phyloP scores from a whole-genome alignment of 2,113 vertebrate genomes.

The Cyanocitta stelleri region DNA sequence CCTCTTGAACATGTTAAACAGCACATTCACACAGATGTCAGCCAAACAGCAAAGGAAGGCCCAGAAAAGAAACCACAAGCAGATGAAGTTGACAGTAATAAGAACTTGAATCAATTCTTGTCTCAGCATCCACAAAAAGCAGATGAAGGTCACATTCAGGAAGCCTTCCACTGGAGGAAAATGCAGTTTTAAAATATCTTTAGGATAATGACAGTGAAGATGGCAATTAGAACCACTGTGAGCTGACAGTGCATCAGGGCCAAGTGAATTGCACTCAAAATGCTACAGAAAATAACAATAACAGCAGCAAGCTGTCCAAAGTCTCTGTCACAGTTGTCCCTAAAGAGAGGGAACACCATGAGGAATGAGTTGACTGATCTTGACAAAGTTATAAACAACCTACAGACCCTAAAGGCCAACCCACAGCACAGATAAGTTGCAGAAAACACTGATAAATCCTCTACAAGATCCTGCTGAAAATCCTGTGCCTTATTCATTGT shows the following conservation, averaged over 20 bases:
- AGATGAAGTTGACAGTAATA: neutral
- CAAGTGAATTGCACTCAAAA: neutral
- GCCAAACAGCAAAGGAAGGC: neutral
- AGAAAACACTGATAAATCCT: neutral
- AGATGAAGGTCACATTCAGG: neutral
- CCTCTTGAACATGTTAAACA: neutral
- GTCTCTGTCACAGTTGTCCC: neutral
- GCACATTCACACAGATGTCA: accelerated
- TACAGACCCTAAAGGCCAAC: neutral
- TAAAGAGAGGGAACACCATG: neutral
- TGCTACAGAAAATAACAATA: neutral
- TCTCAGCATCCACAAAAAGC: neutral
- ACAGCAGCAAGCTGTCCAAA: neutral
- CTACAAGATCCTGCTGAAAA: neutral
- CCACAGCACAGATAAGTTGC: neutral
- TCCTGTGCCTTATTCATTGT: neutral
- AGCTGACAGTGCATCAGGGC: neutral
- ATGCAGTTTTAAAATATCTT: neutral
- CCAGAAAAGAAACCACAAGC: neutral
- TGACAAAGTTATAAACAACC: neutral
- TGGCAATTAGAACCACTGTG: neutral
- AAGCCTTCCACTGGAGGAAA: neutral
- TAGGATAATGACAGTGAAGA: neutral
- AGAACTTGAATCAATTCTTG: neutral
- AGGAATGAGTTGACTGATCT: neutral